A percentile compares a stretch with the other conserved stretches of the same genome.
These are phyloP conservation scores for Sturnira hondurensis DNA, from an alignment of 2,113 vertebrate species.

Conservation along the genomic window DNA sequence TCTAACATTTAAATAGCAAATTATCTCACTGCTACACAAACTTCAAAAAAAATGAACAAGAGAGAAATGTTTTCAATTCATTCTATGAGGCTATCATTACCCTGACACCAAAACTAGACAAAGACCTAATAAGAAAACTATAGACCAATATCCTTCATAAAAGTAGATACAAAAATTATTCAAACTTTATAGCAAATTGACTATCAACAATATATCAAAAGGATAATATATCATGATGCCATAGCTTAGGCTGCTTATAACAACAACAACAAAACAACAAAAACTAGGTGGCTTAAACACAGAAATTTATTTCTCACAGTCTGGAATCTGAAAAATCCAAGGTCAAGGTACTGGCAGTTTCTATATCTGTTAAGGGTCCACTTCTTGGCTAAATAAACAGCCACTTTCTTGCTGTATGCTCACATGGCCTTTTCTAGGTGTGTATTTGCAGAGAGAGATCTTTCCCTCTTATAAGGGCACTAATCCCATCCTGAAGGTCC, in stretches of 20 bases:
- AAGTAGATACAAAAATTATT: not conserved
- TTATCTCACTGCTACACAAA: not conserved
- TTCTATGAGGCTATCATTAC: no score
- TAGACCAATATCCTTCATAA: not conserved
- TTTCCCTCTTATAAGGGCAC: not conserved
- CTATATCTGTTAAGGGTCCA: not conserved
- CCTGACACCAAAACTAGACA: no score
- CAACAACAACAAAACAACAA: no score
- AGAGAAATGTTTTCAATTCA: conserved; percentile 17
- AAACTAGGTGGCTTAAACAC: not conserved
- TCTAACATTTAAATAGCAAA: not conserved
- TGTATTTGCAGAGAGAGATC: not conserved
- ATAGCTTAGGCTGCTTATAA: not conserved
- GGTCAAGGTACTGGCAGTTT: not conserved
- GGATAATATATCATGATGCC: not conserved
- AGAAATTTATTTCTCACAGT: not conserved
- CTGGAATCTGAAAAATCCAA: not conserved
- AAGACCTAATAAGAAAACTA: not conserved
- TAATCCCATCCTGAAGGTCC: not conserved
- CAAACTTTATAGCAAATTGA: not conserved
- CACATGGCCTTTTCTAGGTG: not conserved
- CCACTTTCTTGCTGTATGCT: not conserved
- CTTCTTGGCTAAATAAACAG: not conserved
- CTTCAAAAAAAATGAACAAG: not conserved
- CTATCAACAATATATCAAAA: not conserved